phyloP scores from a whole-genome alignment of 2,888 invertebrate species.

The Lasioglossum malachurum region DNA sequence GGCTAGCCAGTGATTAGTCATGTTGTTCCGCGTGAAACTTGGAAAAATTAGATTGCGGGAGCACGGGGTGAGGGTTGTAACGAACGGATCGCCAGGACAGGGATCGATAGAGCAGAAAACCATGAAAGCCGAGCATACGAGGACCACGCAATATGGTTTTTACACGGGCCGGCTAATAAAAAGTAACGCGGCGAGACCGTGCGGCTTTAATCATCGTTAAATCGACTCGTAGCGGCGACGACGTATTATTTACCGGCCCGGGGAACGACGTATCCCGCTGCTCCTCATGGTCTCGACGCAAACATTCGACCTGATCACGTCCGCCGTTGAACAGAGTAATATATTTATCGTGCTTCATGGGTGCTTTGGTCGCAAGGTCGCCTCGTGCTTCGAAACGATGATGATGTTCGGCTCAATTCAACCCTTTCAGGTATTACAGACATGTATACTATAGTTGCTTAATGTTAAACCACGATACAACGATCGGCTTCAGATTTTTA shows the following conservation, averaged over 20 bases:
- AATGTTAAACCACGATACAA: too few species aligned
- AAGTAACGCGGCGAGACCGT: slow-evolving; percentile 3
- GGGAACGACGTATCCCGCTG: slow-evolving; percentile 5
- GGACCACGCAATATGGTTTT: neutral
- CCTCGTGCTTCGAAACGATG: neutral
- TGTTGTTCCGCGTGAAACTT: neutral
- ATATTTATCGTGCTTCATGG: neutral
- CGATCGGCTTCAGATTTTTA: too few species aligned
- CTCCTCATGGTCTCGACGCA: neutral
- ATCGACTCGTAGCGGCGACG: slow-evolving; percentile 28
- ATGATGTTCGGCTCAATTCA: neutral
- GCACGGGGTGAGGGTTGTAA: neutral
- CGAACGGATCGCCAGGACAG: neutral
- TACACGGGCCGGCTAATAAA: slow-evolving; percentile 34
- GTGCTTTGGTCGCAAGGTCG: neutral
- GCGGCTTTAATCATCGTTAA: slow-evolving; percentile 62
- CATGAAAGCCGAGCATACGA: neutral
- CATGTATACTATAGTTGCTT: too few species aligned
- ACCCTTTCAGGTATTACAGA: too few species aligned
- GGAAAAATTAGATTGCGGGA: neutral
- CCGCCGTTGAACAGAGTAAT: neutral
- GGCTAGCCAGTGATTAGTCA: neutral
- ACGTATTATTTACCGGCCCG: slow-evolving; percentile 36
- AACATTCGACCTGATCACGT: neutral
- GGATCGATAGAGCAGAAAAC: neutral